A percentile compares a stretch with the other conserved stretches of the same genome.
Conservation (phyloP, 2,888 invertebrate species). For the Parochlus steinenii region DNA sequence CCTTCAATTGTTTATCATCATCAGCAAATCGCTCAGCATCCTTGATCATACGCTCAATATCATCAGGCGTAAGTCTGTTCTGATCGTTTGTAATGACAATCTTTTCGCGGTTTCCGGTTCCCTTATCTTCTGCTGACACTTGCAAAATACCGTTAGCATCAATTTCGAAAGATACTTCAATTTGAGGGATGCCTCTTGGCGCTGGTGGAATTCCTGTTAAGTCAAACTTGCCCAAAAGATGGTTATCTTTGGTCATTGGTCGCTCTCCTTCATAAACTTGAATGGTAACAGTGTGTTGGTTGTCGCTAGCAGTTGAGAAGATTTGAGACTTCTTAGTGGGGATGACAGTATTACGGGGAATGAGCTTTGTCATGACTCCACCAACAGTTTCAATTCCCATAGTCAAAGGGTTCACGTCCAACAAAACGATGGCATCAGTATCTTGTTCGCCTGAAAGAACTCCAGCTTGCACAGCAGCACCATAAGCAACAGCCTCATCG, state of each 20-base stretch:
- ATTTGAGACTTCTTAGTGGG: conserved; percentile 99
- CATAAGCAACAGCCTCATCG: conserved; percentile 97
- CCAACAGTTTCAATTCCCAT: conserved; percentile 99
- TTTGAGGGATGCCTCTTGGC: conserved; percentile 83
- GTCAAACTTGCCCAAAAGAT: conserved; percentile 95
- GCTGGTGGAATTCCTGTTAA: conserved; percentile 93
- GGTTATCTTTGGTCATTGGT: conserved; percentile 99
- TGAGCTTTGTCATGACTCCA: conserved; percentile 98
- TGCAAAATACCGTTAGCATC: conserved; percentile 89
- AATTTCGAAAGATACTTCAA: conserved; percentile 88
- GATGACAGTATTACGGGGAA: conserved; percentile 95
- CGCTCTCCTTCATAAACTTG: conserved; percentile 98
- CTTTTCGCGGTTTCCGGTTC: conserved; percentile 96
- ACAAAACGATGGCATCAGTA: conserved; percentile 86
- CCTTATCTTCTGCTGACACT: conserved; percentile 98
- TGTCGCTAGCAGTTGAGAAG: conserved; percentile 97
- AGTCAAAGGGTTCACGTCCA: conserved; percentile 97
- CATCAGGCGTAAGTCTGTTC: conserved; percentile 90
- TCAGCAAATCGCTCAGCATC: conserved; percentile 98
- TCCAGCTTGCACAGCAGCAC: conserved; percentile 97
- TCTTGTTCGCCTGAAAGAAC: conserved; percentile 93
- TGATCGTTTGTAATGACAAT: conserved; percentile 98
- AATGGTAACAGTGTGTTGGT: conserved; percentile 97
- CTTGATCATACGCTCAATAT: conserved; percentile 98
- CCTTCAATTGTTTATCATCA: conserved; percentile 93